phyloP scores from a whole-genome alignment of 2,797 vertebrate genomes.

The Brotula barbata region DNA sequence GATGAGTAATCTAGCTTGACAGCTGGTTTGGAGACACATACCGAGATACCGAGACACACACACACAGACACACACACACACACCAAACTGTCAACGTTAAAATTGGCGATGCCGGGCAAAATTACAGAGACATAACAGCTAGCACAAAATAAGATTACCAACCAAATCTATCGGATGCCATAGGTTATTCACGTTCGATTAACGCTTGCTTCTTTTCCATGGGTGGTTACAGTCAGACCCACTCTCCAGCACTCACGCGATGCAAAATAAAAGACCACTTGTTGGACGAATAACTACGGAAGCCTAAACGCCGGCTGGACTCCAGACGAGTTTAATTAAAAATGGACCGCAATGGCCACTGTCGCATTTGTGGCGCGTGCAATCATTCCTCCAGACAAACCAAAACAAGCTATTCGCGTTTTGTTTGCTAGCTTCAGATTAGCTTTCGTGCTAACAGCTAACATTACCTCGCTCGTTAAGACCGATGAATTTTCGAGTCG shows the following conservation, averaged over 20 bases:
- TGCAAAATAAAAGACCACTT: conserved; percentile 62
- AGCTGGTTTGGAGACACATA: conserved; percentile 56
- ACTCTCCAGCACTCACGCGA: conserved; percentile 15
- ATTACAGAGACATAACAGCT: conserved; percentile 43
- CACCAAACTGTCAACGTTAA: conserved; percentile 40
- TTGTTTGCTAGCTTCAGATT: conserved; percentile 51
- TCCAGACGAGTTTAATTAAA: too few species aligned
- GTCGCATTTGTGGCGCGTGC: not conserved
- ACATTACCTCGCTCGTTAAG: conserved; percentile 66
- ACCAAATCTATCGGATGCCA: conserved; percentile 46
- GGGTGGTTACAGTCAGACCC: too few species aligned
- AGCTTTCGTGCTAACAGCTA: conserved; percentile 67
- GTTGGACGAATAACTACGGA: conserved; percentile 53
- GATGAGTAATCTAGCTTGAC: conserved; percentile 68
- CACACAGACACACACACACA: conserved; percentile 34
- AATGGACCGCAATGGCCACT: not conserved
- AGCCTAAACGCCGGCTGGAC: too few species aligned
- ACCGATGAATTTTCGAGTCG: conserved; percentile 57
- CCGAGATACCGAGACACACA: not conserved
- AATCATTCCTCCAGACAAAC: not conserved
- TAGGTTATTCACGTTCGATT: not conserved
- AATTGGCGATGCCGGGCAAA: conserved; percentile 35
- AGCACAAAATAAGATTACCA: conserved; percentile 43
- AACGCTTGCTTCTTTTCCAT: not conserved
- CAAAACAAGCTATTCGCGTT: conserved; percentile 7